Evolutionary conservation across 2,797 vertebrate species (phyloP).

Genomic region (Pangasius djambal): DNA sequence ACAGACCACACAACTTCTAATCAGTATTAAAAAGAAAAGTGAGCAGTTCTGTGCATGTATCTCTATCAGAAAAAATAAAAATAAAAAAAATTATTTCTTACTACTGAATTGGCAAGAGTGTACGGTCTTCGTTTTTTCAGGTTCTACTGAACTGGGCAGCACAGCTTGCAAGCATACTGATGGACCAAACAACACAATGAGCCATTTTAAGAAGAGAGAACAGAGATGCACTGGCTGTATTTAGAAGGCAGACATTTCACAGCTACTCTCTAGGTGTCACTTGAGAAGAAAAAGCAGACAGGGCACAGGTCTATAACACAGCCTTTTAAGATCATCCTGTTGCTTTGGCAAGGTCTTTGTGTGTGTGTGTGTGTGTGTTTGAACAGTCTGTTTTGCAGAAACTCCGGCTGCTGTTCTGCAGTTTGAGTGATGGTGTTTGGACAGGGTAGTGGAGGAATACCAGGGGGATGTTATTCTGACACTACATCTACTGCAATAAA

Average conservation of each 20-base stretch:
- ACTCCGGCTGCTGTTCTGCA: constrained; percentile 16
- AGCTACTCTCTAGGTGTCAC: constrained; percentile 32
- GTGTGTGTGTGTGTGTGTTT: constrained; percentile 22
- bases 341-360: not conserved
- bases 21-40: constrained; percentile 48
- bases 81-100: not conserved
- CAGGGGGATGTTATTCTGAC: constrained; percentile 49
- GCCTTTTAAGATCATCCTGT: constrained; percentile 42
- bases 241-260: constrained; percentile 13
- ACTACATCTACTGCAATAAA: constrained; percentile 28
- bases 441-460: constrained; percentile 41
- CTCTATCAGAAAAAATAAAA: not conserved
- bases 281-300: constrained; percentile 21
- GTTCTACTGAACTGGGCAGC: not conserved
- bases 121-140: constrained; percentile 2
- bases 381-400: constrained; percentile 35
- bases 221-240: constrained; percentile 5
- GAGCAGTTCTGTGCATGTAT: not conserved
- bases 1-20: constrained; percentile 54
- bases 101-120: not conserved
- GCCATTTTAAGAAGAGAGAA: constrained; percentile 15
- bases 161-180: not conserved
- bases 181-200: not conserved
- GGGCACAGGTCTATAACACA: constrained; percentile 21
- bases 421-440: constrained; percentile 52